Percentiles rank a stretch among this genome's conserved stretches.
phyloP scores from a whole-genome alignment of 2,888 invertebrate species.

The Tetanocera ferruginea region DNA sequence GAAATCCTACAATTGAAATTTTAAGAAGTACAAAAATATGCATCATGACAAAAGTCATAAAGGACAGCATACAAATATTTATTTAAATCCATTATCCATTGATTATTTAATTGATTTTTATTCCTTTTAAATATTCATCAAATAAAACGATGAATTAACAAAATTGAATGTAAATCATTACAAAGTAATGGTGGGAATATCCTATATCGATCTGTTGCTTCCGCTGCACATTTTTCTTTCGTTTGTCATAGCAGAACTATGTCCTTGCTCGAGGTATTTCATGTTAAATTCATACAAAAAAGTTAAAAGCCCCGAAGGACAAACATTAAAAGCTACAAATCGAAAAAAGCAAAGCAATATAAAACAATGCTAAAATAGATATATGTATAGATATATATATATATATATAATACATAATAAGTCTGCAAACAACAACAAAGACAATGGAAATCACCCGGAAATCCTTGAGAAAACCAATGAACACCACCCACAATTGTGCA shows the following conservation, averaged over 20 bases:
- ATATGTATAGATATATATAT: background rate
- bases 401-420: background rate
- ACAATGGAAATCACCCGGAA: background rate
- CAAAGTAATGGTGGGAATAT: background rate
- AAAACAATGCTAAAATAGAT: constrained; percentile 14
- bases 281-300: constrained; percentile 24
- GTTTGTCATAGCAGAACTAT: background rate
- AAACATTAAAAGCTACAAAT: constrained; percentile 32
- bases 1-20: too few relatives aligned
- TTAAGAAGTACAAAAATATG: too few relatives aligned
- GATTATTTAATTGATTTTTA: too few relatives aligned
- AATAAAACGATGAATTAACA: too few relatives aligned
- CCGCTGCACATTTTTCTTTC: background rate
- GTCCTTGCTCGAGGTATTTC: constrained; percentile 17
- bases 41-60: too few relatives aligned
- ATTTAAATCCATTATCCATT: too few relatives aligned
- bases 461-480: background rate
- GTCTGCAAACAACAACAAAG: background rate
- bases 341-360: constrained; percentile 6
- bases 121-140: too few relatives aligned
- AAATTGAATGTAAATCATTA: background rate
- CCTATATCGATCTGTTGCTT: constrained; percentile 10
- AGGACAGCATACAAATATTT: too few relatives aligned
- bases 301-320: constrained; percentile 18
- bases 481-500: background rate